phyloP scores from a whole-genome alignment of 2,113 vertebrate genomes.

The Urocolius indicus region DNA sequence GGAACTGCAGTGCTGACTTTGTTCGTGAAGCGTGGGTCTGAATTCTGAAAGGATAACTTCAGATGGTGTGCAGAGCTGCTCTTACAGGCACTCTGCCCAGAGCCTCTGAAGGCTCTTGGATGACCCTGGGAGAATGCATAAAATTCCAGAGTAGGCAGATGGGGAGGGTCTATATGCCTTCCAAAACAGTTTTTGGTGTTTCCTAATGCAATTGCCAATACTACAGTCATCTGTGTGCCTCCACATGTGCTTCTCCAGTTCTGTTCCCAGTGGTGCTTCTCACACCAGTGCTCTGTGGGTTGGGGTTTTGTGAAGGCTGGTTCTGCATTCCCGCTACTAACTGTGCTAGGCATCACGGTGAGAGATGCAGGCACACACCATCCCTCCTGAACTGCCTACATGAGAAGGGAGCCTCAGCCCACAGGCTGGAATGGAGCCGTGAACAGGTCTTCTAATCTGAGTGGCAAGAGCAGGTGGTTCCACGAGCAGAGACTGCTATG shows the following conservation, averaged over 20 bases:
- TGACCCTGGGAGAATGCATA: not conserved
- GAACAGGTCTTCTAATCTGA: not conserved
- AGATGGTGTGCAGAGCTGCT: not conserved
- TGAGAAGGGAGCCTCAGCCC: not conserved
- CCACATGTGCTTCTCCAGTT: not conserved
- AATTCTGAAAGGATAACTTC: not conserved
- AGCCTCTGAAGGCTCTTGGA: constrained; percentile 9
- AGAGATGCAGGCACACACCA: not conserved
- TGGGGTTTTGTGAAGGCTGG: not conserved
- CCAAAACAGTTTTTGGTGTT: not conserved
- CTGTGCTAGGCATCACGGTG: not conserved
- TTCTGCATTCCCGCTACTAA: not conserved
- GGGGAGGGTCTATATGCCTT: not conserved
- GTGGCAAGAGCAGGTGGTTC: not conserved
- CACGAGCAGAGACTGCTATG: not conserved
- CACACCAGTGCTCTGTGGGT: not conserved
- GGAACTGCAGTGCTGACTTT: not conserved
- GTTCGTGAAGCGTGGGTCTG: not conserved
- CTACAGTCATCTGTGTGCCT: not conserved
- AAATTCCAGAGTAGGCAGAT: not conserved
- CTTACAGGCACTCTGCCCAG: not conserved
- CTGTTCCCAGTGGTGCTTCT: not conserved
- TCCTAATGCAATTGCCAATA: not conserved
- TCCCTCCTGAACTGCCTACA: not conserved
- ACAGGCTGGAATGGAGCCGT: not conserved